A percentile compares a stretch with the other conserved stretches of the same genome.
phyloP scores from a whole-genome alignment of 2,797 vertebrate genomes.

The Scarus forsteni region DNA sequence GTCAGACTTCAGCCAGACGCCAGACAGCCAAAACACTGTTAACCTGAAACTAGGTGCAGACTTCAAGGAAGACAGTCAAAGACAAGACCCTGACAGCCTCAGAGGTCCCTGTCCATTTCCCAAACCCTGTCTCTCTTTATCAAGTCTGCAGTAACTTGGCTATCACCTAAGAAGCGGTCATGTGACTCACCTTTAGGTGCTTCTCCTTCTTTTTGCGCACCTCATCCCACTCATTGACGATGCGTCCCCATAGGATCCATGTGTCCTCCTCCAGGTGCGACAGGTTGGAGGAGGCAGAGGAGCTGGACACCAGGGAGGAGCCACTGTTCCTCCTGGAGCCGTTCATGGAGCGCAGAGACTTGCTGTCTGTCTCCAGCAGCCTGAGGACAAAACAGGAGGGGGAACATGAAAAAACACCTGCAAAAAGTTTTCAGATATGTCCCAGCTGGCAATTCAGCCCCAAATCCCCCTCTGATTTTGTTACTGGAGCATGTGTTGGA shows the following conservation, averaged over 20 bases:
- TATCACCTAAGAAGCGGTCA: not conserved
- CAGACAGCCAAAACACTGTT: slow-evolving; percentile 29
- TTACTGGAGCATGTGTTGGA: too few species aligned
- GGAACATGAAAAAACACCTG: not conserved
- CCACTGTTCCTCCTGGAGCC: slow-evolving; percentile 97
- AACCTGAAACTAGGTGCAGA: slow-evolving; percentile 64
- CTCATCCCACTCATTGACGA: slow-evolving; percentile 99
- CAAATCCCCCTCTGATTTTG: too few species aligned
- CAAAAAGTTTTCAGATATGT: not conserved
- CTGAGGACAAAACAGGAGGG: slow-evolving; percentile 71
- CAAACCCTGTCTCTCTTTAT: slow-evolving; percentile 29
- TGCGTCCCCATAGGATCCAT: slow-evolving; percentile 98
- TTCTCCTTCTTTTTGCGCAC: slow-evolving; percentile 98
- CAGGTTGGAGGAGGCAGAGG: slow-evolving; percentile 98
- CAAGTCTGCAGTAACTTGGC: slow-evolving; percentile 4
- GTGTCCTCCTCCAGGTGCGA: slow-evolving; percentile 98
- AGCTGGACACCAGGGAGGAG: slow-evolving; percentile 97
- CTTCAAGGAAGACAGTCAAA: slow-evolving; percentile 63
- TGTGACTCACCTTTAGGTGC: slow-evolving; percentile 91
- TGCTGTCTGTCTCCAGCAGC: slow-evolving; percentile 96
- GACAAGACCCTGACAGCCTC: slow-evolving; percentile 20
- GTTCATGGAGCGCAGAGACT: slow-evolving; percentile 96
- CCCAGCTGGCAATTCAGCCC: too few species aligned
- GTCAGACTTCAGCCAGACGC: too few species aligned
- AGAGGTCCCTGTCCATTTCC: too few species aligned